Evolutionary conservation across 1,140 invertebrate species (phyloP), one percentile per base, ranked within the genome.

Genomic region (Littorina saxatilis): DNA sequence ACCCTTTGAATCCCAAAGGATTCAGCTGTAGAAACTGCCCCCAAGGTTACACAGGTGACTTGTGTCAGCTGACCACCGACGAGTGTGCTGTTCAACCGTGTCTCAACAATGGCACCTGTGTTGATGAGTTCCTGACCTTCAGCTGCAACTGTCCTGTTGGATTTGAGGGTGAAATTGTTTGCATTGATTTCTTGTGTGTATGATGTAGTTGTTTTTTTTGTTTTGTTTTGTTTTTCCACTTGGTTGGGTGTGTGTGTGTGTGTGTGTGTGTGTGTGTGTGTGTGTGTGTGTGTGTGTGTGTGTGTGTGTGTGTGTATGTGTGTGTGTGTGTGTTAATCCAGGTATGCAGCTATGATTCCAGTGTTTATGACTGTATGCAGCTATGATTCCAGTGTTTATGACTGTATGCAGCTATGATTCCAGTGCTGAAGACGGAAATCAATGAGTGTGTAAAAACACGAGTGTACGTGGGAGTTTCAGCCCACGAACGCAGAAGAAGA

Each of bases 91-190:
- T 29, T 32, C 37, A 78, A 29, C 68, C 79, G 11, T 87, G 86
- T 79, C 17, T 43, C 55, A 84, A 85, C 37, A 79, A 80, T 9
- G 84, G 58, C 23, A 83, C 81, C 11, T 99, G 98, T 90, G 95
- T 97, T 47, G 99, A 99, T 91, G 98, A 96, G 1, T 93, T 98
- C 0, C 97, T 97, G n/a, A 92, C 97, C 27, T 99, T 97, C 91
- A 96, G 96, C 87, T 99, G 98, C 90, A 95, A 96, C 37, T 99
- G 98, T 90, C 95, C 95, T 89, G 96, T 97, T 83, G 98, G 98
- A 1, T 99, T 95, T 66, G 79, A 63, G 27, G 92, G 92, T 5
- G 20, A 47, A 9, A 17, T 47, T 47, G 7, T 47, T 47, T 9
- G 43, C 17, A 5, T 47, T 47, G 43, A 5, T 47, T 47, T 47